These are phyloP conservation scores for Neomonachus schauinslandi DNA, from an alignment of 2,113 vertebrate species.

Conservation along the genomic window DNA sequence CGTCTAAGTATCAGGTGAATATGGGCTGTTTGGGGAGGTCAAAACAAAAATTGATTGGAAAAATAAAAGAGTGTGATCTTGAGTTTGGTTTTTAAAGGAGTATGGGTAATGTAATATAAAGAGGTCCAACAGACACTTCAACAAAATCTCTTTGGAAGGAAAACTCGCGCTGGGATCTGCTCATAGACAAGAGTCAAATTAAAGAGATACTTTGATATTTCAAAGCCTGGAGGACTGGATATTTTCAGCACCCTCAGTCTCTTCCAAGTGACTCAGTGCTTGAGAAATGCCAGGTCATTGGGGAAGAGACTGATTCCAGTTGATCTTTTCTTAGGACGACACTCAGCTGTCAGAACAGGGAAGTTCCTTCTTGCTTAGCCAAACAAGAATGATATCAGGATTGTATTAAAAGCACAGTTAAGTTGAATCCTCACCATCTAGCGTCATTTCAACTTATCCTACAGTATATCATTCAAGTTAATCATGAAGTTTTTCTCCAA, in stretches of 20 bases:
- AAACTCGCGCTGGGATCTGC: constrained; percentile 11
- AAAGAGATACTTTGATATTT: constrained; percentile 49
- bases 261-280: constrained; percentile 63
- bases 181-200: constrained; percentile 2
- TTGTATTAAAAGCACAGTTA: constrained; percentile 64
- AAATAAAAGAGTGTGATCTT: not conserved
- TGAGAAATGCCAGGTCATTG: constrained; percentile 53
- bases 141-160: not conserved
- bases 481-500: constrained; percentile 44
- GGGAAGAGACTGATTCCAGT: constrained; percentile 29
- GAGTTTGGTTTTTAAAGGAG: not conserved
- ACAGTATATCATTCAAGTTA: constrained; percentile 56
- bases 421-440: constrained; percentile 54
- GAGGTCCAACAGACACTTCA: not conserved
- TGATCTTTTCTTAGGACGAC: constrained; percentile 67
- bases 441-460: constrained; percentile 53
- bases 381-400: constrained; percentile 63
- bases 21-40: not conserved
- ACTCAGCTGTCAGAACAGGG: constrained; percentile 59
- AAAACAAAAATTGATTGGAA: constrained; percentile 13
- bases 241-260: constrained; percentile 41
- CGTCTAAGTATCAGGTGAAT: not conserved
- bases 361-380: constrained; percentile 51
- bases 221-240: constrained; percentile 24
- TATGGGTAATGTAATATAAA: not conserved